Base-by-base conservation (phyloP, 2,797 vertebrate genomes). In the Urosaurus nigricauda region DNA sequence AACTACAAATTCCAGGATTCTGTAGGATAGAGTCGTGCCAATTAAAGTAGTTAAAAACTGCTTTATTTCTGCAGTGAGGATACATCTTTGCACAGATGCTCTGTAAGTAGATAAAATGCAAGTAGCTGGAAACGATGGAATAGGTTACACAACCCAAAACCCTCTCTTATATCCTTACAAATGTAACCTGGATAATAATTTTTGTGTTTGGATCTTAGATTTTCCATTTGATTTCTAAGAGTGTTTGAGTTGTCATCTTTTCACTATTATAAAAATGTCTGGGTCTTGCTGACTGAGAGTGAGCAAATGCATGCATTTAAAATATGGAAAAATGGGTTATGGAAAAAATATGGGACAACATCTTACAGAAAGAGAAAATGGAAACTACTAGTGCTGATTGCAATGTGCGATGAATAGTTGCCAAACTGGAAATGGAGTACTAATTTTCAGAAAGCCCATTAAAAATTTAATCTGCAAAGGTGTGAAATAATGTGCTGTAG, bases 391-490 rank as follows among this genome's bases (percentile, higher is more conserved):
- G 58, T 26, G 19, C 40, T 86, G 58, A 68, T 51, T 37, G 63
- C 65, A 86, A 51, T 7, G 14, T 26, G 43, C 5, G 68, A 24
- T 24, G 58, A 51, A 68, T 77, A 79, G 32, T 68, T 86, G 85
- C 75, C 85, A 86, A 65, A 51, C 35, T 75, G 58, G 43, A 51
- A 79, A 79, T 79, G 16, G 2, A 26, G 24, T 29, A 24, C 85
- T 16, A 51, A n/a, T 79, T 68, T 71, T 51, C 53, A 60, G 29
- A 79, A 60, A 86, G 40, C 32, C 74, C 84, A 78, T 86, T 68
- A 86, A 75, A 29, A 32, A 13, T 68, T 43, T 79, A 68, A 65
- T 86, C 60, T 78, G 14, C 12, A 78, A 51, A 71, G 65, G 32
- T 63, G 60, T 51, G 74, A 40, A 17, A n/a, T 26, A 77, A 51